Base-by-base conservation (phyloP, 2,797 vertebrate genomes). In the Argyrosomus regius region DNA sequence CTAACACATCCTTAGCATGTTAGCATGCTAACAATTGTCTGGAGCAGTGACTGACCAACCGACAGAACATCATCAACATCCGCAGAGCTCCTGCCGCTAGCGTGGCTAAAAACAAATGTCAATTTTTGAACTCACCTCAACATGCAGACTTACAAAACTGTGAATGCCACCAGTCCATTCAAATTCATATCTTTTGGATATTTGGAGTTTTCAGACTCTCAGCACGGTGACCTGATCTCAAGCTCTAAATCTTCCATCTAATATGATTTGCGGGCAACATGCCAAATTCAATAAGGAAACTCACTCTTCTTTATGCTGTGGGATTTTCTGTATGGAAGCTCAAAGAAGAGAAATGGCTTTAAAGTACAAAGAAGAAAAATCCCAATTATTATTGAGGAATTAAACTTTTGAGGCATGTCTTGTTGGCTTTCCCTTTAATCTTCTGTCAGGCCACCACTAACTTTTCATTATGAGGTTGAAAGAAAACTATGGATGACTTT, bases 191-290 rank as follows among this genome's bases (percentile, higher is more conserved):
- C 3, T 41, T 65, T 26, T 10, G 4, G 53, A 43, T 24, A 28
- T 53, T 48, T 48, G 11, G 16, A 26, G 1, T 41, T 50, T 41
- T 66, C 17, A 66, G 49, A 39, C 28, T 26, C 11, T 50, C 1
- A 20, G 41, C 6, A 57, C 58, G 64, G 16, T 20, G 1, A 57
- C 14, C 22, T 68, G 6, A 57, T 35, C 56, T 59, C 28, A 39
- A 39, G 39, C 59, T 75, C 8, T 77, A 75, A 72, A 80, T 78
- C 48, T 67, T 73, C 43, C 43, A 63, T 62, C 45, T 71, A 57
- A 73, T 50, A 45, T 71, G 61, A 75, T 82, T 82, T 72, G 49
- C 74, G 13, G 4, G 62, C 13, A 72, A 79, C 56, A 66, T 57
- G 48, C 9, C 48, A 6, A 67, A 70, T 48, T 77, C 70, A 78